Conservation (phyloP, 1,140 invertebrate genomes). For the Lepidostoma basale region DNA sequence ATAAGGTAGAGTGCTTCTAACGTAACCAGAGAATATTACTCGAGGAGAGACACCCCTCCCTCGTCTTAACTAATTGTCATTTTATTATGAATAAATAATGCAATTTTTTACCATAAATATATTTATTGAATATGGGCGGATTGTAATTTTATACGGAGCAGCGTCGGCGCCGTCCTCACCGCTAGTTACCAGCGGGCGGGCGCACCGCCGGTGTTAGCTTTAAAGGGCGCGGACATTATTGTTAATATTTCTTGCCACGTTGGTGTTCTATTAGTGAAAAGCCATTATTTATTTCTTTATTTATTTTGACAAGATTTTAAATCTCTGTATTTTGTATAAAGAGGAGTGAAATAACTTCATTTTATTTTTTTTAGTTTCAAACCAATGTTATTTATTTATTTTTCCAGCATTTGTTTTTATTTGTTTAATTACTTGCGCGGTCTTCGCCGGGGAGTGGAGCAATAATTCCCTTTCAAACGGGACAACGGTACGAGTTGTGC, state of each 20-base stretch:
- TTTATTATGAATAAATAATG: slow-evolving; percentile 12
- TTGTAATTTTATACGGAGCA: slow-evolving; percentile 25
- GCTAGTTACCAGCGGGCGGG: no score
- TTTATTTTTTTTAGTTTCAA: no score
- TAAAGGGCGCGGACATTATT: no score
- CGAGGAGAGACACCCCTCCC: no score
- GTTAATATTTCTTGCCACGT: slow-evolving; percentile 14
- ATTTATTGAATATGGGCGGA: slow-evolving; percentile 21
- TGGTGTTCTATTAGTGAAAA: slow-evolving; percentile 15
- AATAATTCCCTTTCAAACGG: no score
- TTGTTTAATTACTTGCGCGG: not conserved
- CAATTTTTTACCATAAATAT: slow-evolving; percentile 19
- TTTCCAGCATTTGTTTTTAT: not conserved
- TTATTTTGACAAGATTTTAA: slow-evolving; percentile 20
- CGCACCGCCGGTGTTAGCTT: no score
- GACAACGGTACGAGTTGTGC: no score
- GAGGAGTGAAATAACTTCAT: no score
- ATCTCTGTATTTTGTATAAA: slow-evolving; percentile 15
- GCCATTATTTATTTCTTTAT: slow-evolving; percentile 18
- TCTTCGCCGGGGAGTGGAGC: no score
- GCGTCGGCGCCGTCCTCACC: no score
- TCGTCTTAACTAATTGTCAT: not conserved
- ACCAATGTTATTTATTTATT: slow-evolving; percentile 2
- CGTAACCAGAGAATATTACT: slow-evolving; percentile 21
- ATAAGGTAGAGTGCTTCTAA: slow-evolving; percentile 34